Evolutionary conservation across 1,140 invertebrate species (phyloP).

Genomic region (Alviniconcha marisindica): DNA sequence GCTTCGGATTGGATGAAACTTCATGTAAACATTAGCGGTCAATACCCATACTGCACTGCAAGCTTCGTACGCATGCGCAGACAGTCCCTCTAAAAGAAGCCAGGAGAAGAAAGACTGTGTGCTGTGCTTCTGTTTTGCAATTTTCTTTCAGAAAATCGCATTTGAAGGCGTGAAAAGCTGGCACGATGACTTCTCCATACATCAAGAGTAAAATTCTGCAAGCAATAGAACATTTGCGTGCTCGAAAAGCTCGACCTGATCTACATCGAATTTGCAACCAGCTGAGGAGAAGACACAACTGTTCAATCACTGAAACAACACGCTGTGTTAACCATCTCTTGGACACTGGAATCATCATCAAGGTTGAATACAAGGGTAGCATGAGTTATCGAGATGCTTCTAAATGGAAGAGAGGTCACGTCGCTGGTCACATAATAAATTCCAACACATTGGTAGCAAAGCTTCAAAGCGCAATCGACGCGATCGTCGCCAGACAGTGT

Average conservation of each 20-base stretch:
- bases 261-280: constrained; percentile 89
- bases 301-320: constrained; percentile 84
- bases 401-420: constrained; percentile 72
- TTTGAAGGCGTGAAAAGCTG: neutral
- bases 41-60: no score
- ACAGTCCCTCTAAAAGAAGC: no score
- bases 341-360: constrained; percentile 85
- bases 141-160: neutral
- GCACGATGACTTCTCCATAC: constrained; percentile 55
- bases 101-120: no score
- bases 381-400: constrained; percentile 88
- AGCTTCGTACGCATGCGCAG: no score
- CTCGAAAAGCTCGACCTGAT: constrained; percentile 89
- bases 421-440: constrained; percentile 67
- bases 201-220: constrained; percentile 87
- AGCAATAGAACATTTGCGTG: constrained; percentile 88
- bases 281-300: constrained; percentile 84
- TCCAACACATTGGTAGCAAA: constrained; percentile 62
- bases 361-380: constrained; percentile 91
- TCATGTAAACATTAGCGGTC: no score
- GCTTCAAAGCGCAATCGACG: constrained; percentile 65
- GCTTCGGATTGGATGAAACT: no score
- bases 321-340: constrained; percentile 85
- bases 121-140: neutral
- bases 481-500: constrained; percentile 31